Percentiles rank a stretch among this genome's conserved stretches.
Conservation (phyloP, 2,888 invertebrate genomes). For the Plagiodera versicolora region DNA sequence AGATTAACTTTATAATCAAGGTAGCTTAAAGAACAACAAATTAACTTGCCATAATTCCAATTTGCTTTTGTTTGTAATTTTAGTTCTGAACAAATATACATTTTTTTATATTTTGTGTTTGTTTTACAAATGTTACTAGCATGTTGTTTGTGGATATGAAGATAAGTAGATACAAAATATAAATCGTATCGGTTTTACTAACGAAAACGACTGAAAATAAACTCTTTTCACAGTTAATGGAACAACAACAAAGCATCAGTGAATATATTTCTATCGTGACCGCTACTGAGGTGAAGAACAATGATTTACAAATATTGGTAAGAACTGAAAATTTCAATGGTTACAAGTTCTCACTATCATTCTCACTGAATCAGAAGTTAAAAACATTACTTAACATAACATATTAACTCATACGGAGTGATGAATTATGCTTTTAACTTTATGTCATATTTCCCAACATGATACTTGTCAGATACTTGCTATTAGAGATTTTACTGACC, state of each 20-base stretch:
- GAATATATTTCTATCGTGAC: constrained; percentile 20
- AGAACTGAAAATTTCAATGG: neutral
- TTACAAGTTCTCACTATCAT: neutral
- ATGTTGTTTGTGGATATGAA: neutral
- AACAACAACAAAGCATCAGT: constrained; percentile 13
- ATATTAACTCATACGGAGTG: no score
- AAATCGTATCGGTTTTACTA: neutral
- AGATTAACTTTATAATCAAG: neutral
- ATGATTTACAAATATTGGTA: constrained; percentile 31
- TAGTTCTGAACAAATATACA: neutral
- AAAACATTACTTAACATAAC: no score
- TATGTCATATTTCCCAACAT: no score
- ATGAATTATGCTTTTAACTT: no score
- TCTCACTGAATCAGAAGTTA: no score
- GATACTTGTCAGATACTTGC: no score
- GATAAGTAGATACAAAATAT: neutral
- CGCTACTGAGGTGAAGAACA: constrained; percentile 31
- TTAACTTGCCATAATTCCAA: neutral
- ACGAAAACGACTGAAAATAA: neutral
- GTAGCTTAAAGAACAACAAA: neutral
- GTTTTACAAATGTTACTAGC: neutral
- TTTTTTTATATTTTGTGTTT: neutral
- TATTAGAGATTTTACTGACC: neutral
- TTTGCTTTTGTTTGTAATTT: neutral
- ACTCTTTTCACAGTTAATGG: constrained; percentile 8